A percentile compares a stretch with the other conserved stretches of the same genome.
phyloP scores from a whole-genome alignment of 2,797 vertebrate species.

The Pseudochaenichthys georgianus region DNA sequence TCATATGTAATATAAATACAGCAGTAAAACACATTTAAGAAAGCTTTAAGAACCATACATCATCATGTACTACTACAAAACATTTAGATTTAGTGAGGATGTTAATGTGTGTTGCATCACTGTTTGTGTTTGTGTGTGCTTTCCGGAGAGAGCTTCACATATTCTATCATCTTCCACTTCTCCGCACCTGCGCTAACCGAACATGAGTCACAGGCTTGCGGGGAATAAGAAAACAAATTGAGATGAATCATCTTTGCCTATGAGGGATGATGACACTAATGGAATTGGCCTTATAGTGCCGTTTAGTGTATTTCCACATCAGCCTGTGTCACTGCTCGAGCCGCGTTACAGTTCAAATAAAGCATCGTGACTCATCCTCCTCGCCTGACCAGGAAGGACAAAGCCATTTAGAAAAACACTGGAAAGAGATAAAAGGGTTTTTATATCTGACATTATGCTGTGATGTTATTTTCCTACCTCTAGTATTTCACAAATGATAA shows the following conservation, averaged over 20 bases:
- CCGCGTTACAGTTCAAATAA: slow-evolving; percentile 12
- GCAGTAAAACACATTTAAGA: not conserved
- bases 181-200: slow-evolving; percentile 59
- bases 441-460: not conserved
- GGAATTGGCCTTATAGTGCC: slow-evolving; percentile 71
- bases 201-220: slow-evolving; percentile 69
- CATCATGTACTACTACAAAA: not conserved
- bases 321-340: slow-evolving; percentile 31
- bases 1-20: not conserved
- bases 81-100: not conserved
- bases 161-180: slow-evolving; percentile 31
- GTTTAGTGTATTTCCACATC: slow-evolving; percentile 66
- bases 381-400: not conserved
- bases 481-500: slow-evolving; percentile 2
- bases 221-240: slow-evolving; percentile 70
- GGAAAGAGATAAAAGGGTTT: not conserved
- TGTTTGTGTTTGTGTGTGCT: not conserved
- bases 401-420: not conserved
- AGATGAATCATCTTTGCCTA: slow-evolving; percentile 64
- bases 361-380: slow-evolving; percentile 25
- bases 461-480: not conserved
- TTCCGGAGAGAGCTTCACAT: slow-evolving; percentile 20
- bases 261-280: slow-evolving; percentile 71
- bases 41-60: not conserved
- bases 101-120: slow-evolving; percentile 1